Conservation (phyloP, 1,140 invertebrate genomes). For the Euborellia annulipes region DNA sequence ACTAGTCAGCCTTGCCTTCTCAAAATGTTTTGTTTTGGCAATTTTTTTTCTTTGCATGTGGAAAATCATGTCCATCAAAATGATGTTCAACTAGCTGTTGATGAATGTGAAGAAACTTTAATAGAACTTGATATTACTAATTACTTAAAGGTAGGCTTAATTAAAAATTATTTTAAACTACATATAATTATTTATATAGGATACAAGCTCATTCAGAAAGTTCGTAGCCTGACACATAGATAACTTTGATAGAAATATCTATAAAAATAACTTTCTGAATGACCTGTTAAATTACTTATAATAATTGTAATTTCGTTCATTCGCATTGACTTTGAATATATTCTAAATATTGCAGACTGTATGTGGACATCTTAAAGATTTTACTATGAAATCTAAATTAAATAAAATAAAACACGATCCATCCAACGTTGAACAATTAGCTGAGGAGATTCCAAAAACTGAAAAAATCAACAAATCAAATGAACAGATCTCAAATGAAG, state of each 20-base stretch:
- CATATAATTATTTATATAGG: no score
- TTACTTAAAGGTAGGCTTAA: conserved; percentile 36
- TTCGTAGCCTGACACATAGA: no score
- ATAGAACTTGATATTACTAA: conserved; percentile 58
- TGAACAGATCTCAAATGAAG: no score
- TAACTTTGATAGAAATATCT: no score
- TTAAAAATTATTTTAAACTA: no score
- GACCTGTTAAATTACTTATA: no score
- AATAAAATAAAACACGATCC: conserved; percentile 10
- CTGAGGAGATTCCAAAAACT: conserved; percentile 11
- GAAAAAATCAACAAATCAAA: no score
- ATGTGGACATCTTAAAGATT: conserved; percentile 40
- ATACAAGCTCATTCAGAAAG: no score
- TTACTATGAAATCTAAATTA: conserved; percentile 14
- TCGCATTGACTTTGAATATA: no score
- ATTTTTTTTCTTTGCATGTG: conserved; percentile 44
- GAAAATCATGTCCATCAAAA: conserved; percentile 37
- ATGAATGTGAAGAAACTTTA: conserved; percentile 52
- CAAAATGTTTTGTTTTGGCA: conserved; percentile 48
- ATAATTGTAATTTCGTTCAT: no score
- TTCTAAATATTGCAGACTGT: conserved; percentile 34
- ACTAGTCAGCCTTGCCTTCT: conserved; percentile 40
- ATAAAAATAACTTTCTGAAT: no score
- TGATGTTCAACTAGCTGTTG: conserved; percentile 56
- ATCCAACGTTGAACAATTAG: no score